Base-by-base conservation (phyloP, 2,888 invertebrate species). In the Xanthorhoe designata region DNA sequence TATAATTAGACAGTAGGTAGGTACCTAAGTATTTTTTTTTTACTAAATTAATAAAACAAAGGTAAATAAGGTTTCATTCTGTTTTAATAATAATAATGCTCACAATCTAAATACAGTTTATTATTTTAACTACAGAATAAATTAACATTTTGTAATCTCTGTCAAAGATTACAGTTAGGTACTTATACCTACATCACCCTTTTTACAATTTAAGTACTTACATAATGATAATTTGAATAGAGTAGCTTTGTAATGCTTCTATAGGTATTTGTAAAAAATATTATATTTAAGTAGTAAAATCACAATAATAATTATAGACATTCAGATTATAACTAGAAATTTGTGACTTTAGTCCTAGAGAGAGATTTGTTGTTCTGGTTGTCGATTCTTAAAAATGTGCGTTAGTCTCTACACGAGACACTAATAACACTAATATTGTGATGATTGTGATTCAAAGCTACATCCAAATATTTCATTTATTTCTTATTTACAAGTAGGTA, bases 91-190 rank as follows among this genome's bases (percentile, higher is more conserved):
- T 64, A 66, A 80, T 85, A 86, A 89, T 91, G 85, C 88, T 87
- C 90, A 90, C 90, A 90, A 89, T 90, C 91, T 91, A 92, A 88
- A 82, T 90, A 90, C 86, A 90, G 84, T 90, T 89, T 87, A 84
- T 84, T 83, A 76, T 60, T 78, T 79, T 85, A 84, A 77, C 88
- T 91, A 92, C 83, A 76, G 79, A 90, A 91, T 90, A 90, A 91
- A 91, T 91, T 85, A 91, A 87, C 79, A 80, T 81, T 71, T 85
- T 68, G 85, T 85, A 85, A 84, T 85, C 78, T 83, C 82, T 85
- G 87, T 84, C 67, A 78, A 85, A 80, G 78, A 79, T 82, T 77
- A 83, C 76, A 78, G 76, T 75, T 78, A n/a, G n/a, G n/a, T n/a
- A 53, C 51, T 57, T 62, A 62, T 56, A 68, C 58, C 74, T 82